Conservation (phyloP, 2,888 invertebrate species). For the Drosophila villosipedis region DNA sequence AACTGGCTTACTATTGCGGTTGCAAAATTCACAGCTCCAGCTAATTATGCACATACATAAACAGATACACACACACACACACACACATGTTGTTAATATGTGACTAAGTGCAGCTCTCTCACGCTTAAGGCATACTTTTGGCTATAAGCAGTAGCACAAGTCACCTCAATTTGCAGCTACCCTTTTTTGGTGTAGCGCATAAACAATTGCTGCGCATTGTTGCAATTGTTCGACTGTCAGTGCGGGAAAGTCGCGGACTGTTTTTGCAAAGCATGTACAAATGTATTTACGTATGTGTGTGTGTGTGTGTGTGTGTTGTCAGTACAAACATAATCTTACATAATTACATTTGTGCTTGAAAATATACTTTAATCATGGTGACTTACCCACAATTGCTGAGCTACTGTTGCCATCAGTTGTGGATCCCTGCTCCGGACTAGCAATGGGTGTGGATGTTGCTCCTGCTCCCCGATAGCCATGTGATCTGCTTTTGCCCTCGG, state of each 20-base stretch:
- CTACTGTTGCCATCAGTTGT: slow-evolving; percentile 53
- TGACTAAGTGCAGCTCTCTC: slow-evolving; percentile 25
- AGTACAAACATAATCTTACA: slow-evolving; percentile 17
- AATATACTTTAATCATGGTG: neutral
- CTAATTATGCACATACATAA: slow-evolving; percentile 42
- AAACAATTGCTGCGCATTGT: slow-evolving; percentile 63
- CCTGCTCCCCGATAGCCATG: slow-evolving; percentile 55
- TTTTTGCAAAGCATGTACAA: slow-evolving; percentile 30
- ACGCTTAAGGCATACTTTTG: neutral
- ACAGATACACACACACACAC: neutral
- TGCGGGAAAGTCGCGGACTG: slow-evolving; percentile 44
- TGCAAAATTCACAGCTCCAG: slow-evolving; percentile 47
- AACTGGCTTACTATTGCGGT: slow-evolving; percentile 13
- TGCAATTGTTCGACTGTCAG: slow-evolving; percentile 33
- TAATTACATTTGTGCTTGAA: slow-evolving; percentile 29
- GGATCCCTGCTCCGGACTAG: slow-evolving; percentile 35
- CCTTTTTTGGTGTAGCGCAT: slow-evolving; percentile 40
- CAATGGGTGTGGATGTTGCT: slow-evolving; percentile 75
- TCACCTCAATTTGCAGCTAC: slow-evolving; percentile 2
- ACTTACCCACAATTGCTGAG: slow-evolving; percentile 72
- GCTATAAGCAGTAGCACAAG: neutral
- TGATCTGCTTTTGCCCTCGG: slow-evolving; percentile 64
- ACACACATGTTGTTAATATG: neutral
- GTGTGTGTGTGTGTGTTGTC: neutral
- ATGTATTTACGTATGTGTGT: slow-evolving; percentile 1